phyloP scores from a whole-genome alignment of 2,888 invertebrate species.

The Drosophila pegasa region DNA sequence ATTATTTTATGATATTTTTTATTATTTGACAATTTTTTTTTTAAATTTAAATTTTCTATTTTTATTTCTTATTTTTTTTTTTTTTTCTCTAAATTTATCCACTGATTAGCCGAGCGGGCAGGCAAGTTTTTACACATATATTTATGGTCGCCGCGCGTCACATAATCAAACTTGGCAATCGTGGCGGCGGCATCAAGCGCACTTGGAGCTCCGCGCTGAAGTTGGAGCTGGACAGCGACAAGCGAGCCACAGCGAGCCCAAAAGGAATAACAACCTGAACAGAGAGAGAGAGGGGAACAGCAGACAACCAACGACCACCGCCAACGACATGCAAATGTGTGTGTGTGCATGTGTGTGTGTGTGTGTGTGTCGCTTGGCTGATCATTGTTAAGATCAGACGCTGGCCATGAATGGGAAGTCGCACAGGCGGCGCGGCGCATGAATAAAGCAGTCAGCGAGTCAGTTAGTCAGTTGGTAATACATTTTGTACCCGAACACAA shows the following conservation, averaged over 20 bases:
- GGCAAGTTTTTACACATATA: slow-evolving; percentile 44
- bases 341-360: slow-evolving; percentile 26
- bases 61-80: not conserved
- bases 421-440: slow-evolving; percentile 60
- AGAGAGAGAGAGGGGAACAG: slow-evolving; percentile 9
- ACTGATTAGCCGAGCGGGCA: slow-evolving; percentile 1
- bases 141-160: slow-evolving; percentile 75
- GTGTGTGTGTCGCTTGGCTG: slow-evolving; percentile 69
- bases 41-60: not conserved
- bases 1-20: not conserved
- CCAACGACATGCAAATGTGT: slow-evolving; percentile 76
- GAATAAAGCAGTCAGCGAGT: slow-evolving; percentile 78
- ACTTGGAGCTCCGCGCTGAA: slow-evolving; percentile 16
- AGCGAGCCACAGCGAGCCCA: slow-evolving; percentile 18
- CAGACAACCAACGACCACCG: slow-evolving; percentile 63
- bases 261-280: slow-evolving; percentile 22
- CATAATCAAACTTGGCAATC: slow-evolving; percentile 72
- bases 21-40: not conserved
- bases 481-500: slow-evolving; percentile 54
- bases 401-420: slow-evolving; percentile 65
- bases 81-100: not conserved
- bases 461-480: slow-evolving; percentile 76
- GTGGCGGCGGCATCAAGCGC: slow-evolving; percentile 60
- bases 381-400: slow-evolving; percentile 75
- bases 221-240: slow-evolving; percentile 38